Evolutionary conservation across 2,797 vertebrate species (phyloP).

Genomic region (Acipenser transmontanus): DNA sequence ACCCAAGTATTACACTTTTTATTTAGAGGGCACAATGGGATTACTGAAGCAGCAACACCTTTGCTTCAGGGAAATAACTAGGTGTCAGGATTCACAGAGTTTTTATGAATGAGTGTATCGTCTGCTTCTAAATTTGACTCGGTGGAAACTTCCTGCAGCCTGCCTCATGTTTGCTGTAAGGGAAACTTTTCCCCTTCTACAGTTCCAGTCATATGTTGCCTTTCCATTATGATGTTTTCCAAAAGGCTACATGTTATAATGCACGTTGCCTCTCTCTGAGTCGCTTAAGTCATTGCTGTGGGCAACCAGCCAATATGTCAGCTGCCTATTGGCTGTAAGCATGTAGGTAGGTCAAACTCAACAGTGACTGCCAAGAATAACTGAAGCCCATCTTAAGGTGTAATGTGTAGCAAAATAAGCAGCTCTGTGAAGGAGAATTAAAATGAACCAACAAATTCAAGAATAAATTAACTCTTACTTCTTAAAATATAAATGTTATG

Average conservation of each 20-base stretch:
- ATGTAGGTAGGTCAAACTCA: conserved; percentile 51
- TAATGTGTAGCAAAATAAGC: not conserved
- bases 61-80: conserved; percentile 9
- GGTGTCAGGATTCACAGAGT: conserved; percentile 9
- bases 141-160: conserved; percentile 16
- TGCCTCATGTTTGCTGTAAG: conserved; percentile 23
- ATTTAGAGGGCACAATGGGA: too few species aligned
- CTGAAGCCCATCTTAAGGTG: not conserved
- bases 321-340: conserved; percentile 50
- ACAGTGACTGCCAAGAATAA: conserved; percentile 30
- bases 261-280: conserved; percentile 49
- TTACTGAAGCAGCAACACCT: too few species aligned
- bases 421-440: not conserved
- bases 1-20: too few species aligned
- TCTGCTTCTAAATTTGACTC: conserved; percentile 51
- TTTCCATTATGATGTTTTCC: conserved; percentile 36
- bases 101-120: conserved; percentile 57
- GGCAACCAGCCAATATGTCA: conserved; percentile 49
- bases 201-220: conserved; percentile 25
- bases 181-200: conserved; percentile 34
- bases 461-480: too few species aligned
- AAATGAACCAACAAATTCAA: not conserved
- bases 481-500: too few species aligned
- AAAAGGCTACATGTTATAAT: conserved; percentile 50
- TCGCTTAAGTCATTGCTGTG: conserved; percentile 40